These are phyloP conservation scores for Caenorhabditis japonica DNA, from an alignment of 2,888 invertebrate genomes.

Conservation along the genomic window DNA sequence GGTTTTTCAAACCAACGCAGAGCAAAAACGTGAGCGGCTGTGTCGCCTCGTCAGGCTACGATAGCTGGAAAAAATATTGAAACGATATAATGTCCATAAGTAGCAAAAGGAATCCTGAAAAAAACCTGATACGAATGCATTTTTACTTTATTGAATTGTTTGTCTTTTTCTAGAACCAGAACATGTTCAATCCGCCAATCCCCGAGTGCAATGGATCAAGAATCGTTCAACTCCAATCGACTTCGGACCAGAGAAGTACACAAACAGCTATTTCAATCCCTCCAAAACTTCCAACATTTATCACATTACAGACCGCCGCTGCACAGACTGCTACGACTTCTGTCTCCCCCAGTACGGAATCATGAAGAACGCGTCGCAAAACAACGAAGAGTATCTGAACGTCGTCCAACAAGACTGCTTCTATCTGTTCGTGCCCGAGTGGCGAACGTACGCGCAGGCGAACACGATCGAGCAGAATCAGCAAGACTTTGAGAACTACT, in stretches of 20 bases:
- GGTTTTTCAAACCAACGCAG: too few species aligned
- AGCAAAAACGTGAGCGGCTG: too few species aligned
- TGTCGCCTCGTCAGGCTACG: too few species aligned
- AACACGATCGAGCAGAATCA: constrained; percentile 69
- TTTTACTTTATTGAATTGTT: too few species aligned
- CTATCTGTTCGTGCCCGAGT: constrained; percentile 75
- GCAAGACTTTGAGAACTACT: constrained; percentile 67
- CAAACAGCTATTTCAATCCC: neutral
- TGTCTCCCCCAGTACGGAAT: constrained; percentile 75
- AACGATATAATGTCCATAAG: too few species aligned
- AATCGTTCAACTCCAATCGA: constrained; percentile 69
- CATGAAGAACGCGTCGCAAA: constrained; percentile 43
- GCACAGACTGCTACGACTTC: constrained; percentile 75
- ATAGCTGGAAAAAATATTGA: too few species aligned
- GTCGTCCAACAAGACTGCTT: constrained; percentile 73
- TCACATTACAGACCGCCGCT: constrained; percentile 61
- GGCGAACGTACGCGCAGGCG: constrained; percentile 71
- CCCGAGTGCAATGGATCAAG: constrained; percentile 72
- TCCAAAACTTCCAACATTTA: neutral
- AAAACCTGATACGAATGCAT: too few species aligned
- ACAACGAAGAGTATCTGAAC: constrained; percentile 66
- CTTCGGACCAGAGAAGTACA: constrained; percentile 67
- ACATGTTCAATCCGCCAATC: constrained; percentile 66
- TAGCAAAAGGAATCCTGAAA: too few species aligned
- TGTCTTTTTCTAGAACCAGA: constrained; percentile 28